These are phyloP conservation scores for Holcopasites calliopsidis DNA, from an alignment of 1,140 invertebrate species.

Conservation along the genomic window DNA sequence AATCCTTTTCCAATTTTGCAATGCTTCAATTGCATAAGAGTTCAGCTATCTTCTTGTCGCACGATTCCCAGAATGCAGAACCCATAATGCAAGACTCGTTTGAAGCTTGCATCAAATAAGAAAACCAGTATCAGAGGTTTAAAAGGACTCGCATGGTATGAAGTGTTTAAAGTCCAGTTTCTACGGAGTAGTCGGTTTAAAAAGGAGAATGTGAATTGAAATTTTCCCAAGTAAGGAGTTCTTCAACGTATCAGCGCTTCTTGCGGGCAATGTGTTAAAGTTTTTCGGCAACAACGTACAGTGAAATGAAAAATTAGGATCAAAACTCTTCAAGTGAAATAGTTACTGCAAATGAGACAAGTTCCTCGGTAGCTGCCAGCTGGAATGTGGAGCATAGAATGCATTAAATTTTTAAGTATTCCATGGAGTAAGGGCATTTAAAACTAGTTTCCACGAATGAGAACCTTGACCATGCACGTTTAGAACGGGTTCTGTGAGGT, in stretches of 20 bases:
- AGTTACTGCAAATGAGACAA: neutral
- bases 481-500: conserved; percentile 14
- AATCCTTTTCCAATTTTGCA: too few relatives aligned
- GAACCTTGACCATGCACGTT: conserved; percentile 18
- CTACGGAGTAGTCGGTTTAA: neutral
- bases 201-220: neutral
- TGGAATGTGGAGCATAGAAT: neutral
- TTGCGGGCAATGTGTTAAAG: too few relatives aligned
- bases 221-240: neutral
- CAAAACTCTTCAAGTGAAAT: neutral
- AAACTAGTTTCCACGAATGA: conserved; percentile 33
- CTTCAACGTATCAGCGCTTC: neutral
- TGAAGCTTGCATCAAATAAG: neutral
- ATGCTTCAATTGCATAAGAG: neutral
- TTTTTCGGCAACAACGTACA: neutral
- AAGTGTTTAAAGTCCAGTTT: neutral
- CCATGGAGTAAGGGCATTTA: conserved; percentile 17
- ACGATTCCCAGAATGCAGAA: neutral
- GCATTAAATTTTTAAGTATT: conserved; percentile 25
- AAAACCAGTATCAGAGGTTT: neutral
- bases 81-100: neutral
- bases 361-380: neutral
- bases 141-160: neutral
- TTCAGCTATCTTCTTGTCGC: neutral
- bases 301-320: neutral